Base-by-base conservation (phyloP, 35 echinoderm and acorn worm species). In the Ophioderma brevispina region DNA sequence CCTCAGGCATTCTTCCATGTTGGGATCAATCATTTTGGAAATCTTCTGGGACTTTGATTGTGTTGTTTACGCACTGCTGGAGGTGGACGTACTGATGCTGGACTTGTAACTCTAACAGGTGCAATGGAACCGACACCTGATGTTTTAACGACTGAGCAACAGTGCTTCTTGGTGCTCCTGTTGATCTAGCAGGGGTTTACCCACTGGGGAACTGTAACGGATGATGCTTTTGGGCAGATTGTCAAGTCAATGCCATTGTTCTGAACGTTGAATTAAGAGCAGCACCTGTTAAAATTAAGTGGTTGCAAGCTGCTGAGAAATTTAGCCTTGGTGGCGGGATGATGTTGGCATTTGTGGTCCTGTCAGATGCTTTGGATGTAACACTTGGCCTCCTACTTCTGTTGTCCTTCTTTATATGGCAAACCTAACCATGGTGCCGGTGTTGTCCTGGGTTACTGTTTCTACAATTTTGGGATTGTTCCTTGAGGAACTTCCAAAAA, bases 31-130 rank as follows among this genome's bases (percentile, higher is more conserved):
- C 18, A 35, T 59, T 35, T 85, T 52, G 35, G 63, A 59, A 23
- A 37, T 85, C 83, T 63, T 52, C 35, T 85, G 83, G 35, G 83
- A 63, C 13, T 52, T 59, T 32, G 63, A 33, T 39, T 33, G 63
- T 30, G 55, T 70, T 37, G 63, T 70, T 25, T 18, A 4, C 59
- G 15, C n/a, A 70, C 59, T 15, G 59, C 59, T 52, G 46, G 8
- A 30, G 17, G 59, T 70, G 59, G 10, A 70, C 17, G 59, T 13
- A n/a, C n/a, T n/a, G 59, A 8, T 46, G 41, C 41, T 8, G 41
- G n/a, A 25, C 6, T 70, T 70, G 59, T 18, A n/a, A n/a, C n/a
- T 25, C n/a, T 70, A 2, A 30, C 15, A 70, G 59, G 15, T 30
- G 59, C n/a, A 4, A 70, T 25, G 10, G 59, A 18, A 25, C 17